Base-by-base conservation (phyloP, 2,113 vertebrate genomes). In the Tachycineta bicolor region DNA sequence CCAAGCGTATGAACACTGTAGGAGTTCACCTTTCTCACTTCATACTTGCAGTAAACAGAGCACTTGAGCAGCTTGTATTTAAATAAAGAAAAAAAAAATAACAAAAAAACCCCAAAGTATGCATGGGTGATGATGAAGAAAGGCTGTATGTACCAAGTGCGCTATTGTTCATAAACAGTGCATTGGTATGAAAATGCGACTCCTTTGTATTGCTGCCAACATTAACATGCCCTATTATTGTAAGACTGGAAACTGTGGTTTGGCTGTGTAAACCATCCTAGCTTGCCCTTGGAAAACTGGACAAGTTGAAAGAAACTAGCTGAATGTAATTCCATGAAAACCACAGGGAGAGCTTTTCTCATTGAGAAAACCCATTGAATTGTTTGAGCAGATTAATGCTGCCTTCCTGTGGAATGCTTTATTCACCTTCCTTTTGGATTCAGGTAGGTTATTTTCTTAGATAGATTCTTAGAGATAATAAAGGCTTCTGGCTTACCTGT, bases 121-220 rank as follows among this genome's bases (percentile, higher is more conserved):
- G 88, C 63, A 29, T 64, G 83, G 37, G 13, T 67, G 43, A 70
- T 87, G 33, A 58, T 68, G 52, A 94, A 73, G 74, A 84, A 93
- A 93, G 94, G 69, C 83, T 73, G 37, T 65, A 31, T 86, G 13
- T 84, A 50, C 63, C 28, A 34, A 94, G 60, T 26, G 44, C 5
- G 4, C n/a, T 60, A 33, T 64, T 91, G 73, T 83, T 86, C 81
- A 14, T 73, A 62, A 92, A 50, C n/a, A 53, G n/a, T 83, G 26
- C 21, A 34, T 56, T 49, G 59, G 37, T 46, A 70, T 92, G 83
- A 91, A 95, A 97, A 90, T 37, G 68, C 2, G 3, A 52, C 58
- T 89, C 44, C 88, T 90, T 81, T 77, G 55, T 91, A 13, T 43
- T 71, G 33, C 75, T 93, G 92, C 93, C 89, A 94, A 22, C 19